These are phyloP conservation scores for Psilopogon haemacephalus DNA, from an alignment of 2,113 vertebrate species.

Conservation along the genomic window DNA sequence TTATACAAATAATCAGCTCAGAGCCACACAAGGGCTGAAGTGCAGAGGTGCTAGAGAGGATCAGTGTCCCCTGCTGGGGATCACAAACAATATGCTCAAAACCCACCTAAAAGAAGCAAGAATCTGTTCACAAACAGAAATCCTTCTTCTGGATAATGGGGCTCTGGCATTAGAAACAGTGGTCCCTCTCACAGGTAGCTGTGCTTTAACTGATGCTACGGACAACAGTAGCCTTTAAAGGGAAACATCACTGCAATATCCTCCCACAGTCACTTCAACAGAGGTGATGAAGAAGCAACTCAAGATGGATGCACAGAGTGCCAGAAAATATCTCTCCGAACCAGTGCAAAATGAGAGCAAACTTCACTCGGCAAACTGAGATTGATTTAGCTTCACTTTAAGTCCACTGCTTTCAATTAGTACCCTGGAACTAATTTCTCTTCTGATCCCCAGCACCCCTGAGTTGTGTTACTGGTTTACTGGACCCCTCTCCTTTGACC, in stretches of 20 bases:
- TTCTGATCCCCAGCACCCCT: not conserved
- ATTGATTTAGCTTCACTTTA: not conserved
- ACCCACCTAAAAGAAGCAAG: not conserved
- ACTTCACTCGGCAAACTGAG: not conserved
- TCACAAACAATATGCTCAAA: not conserved
- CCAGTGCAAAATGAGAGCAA: not conserved
- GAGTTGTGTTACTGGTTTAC: not conserved
- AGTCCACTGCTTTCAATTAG: not conserved
- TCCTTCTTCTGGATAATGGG: not conserved
- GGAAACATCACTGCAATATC: not conserved
- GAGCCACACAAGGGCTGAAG: not conserved
- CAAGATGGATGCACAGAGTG: not conserved
- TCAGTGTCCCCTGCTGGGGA: not conserved
- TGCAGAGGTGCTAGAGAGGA: not conserved
- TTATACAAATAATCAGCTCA: not conserved
- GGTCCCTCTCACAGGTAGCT: not conserved
- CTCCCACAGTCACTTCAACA: not conserved
- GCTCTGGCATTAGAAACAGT: accelerated
- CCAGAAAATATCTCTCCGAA: not conserved
- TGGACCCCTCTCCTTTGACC: not conserved
- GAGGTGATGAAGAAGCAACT: not conserved
- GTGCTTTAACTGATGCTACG: not conserved
- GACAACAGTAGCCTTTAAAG: not conserved
- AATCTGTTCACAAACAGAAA: not conserved
- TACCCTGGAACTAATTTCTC: not conserved